Evolutionary conservation across 2,113 vertebrate species (phyloP).

Genomic region (Daphoenositta chrysoptera): DNA sequence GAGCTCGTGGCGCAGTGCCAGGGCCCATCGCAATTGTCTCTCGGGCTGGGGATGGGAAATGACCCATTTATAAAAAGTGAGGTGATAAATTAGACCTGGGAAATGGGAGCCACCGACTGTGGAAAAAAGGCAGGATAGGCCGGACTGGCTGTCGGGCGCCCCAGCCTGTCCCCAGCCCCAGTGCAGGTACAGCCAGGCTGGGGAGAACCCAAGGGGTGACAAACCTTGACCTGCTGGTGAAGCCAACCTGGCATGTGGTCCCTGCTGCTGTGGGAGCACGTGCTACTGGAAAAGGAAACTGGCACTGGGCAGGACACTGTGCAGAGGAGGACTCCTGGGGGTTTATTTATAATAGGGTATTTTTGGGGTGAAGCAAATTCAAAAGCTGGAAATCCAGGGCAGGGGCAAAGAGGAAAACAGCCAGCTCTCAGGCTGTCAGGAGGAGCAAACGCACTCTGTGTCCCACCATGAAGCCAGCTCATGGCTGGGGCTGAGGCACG

Average conservation of each 20-base stretch:
- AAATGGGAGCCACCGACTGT: not conserved
- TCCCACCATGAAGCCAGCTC: not conserved
- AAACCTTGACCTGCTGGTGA: not conserved
- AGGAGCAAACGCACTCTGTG: accelerated
- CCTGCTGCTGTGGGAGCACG: accelerated
- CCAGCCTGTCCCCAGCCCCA: not conserved
- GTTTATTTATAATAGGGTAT: not conserved
- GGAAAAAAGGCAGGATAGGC: conserved; percentile 37
- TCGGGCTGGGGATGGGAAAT: conserved; percentile 26
- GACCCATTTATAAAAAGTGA: conserved; percentile 35
- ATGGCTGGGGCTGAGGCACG: accelerated
- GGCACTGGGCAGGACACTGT: not conserved
- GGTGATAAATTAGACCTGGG: conserved; percentile 48
- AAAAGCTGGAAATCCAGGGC: not conserved
- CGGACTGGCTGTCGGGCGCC: accelerated
- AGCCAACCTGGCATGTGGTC: not conserved
- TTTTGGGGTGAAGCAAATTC: not conserved
- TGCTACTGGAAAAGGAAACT: not conserved
- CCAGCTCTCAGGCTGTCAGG: not conserved
- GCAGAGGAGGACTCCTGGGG: not conserved
- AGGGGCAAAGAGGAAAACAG: not conserved
- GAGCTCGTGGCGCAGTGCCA: not conserved
- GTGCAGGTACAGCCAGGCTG: not conserved
- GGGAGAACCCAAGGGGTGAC: accelerated
- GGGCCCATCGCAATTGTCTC: conserved; percentile 29